Evolutionary conservation across 2,888 invertebrate species (phyloP).

Genomic region (Drosophila antonietae): DNA sequence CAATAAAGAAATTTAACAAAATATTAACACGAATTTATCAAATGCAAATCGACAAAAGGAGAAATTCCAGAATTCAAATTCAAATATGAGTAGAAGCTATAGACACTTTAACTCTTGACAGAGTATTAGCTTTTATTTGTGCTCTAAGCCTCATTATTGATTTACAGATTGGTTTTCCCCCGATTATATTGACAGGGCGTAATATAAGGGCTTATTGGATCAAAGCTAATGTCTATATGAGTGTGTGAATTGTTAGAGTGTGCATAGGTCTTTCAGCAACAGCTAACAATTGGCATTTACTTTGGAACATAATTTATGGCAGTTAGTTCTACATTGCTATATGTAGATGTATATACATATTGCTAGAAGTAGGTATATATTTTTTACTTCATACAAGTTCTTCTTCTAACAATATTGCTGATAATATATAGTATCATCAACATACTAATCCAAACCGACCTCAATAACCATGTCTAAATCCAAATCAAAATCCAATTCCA

Average conservation of each 20-base stretch:
- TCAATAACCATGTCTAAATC: not conserved
- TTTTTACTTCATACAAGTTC: not conserved
- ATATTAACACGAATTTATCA: slow-evolving; percentile 77
- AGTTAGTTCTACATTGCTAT: no score
- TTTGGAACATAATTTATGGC: not conserved
- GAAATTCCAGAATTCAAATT: slow-evolving; percentile 49
- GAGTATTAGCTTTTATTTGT: slow-evolving; percentile 17
- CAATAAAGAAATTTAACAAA: slow-evolving; percentile 55
- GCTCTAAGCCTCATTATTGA: slow-evolving; percentile 6
- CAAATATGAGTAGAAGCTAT: slow-evolving; percentile 8
- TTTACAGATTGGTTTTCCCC: slow-evolving; percentile 8
- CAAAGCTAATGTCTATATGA: not conserved
- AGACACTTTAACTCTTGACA: not conserved
- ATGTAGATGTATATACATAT: not conserved
- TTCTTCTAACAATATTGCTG: not conserved
- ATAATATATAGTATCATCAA: not conserved
- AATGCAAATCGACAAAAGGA: slow-evolving; percentile 70
- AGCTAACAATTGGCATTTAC: not conserved
- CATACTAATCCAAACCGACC: not conserved
- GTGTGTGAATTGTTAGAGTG: not conserved
- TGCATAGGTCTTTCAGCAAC: not conserved
- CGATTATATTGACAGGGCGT: not conserved
- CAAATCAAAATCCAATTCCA: not conserved
- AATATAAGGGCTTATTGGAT: not conserved
- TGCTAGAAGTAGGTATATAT: not conserved